These are phyloP conservation scores for Tiphia femorata DNA, from an alignment of 2,888 invertebrate species.

Conservation along the genomic window DNA sequence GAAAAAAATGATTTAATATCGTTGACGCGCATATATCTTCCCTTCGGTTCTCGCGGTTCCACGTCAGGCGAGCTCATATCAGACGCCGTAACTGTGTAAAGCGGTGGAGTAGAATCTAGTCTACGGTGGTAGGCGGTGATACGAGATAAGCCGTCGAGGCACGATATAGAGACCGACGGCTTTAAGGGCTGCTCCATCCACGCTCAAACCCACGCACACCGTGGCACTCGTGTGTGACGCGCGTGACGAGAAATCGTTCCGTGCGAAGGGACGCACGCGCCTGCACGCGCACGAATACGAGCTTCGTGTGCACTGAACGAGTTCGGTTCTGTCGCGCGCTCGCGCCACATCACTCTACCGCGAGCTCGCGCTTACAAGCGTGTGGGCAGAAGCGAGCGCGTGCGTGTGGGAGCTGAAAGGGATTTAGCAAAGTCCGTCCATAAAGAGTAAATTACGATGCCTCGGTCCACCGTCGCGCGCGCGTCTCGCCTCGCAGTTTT, in stretches of 20 bases:
- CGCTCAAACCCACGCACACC: too few relatives aligned
- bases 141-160: constrained; percentile 26
- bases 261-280: too few relatives aligned
- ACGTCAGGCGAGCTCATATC: too few relatives aligned
- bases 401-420: constrained; percentile 40
- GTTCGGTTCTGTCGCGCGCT: too few relatives aligned
- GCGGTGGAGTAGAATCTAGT: neutral
- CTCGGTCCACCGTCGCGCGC: too few relatives aligned
- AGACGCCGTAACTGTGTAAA: too few relatives aligned
- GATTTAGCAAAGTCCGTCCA: constrained; percentile 58
- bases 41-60: too few relatives aligned
- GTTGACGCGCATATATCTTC: too few relatives aligned
- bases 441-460: constrained; percentile 62
- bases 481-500: constrained; percentile 57
- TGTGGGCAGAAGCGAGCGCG: constrained; percentile 5
- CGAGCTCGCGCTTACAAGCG: neutral
- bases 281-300: neutral
- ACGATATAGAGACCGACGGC: constrained; percentile 14
- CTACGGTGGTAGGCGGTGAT: constrained; percentile 15
- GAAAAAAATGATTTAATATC: too few relatives aligned
- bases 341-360: neutral
- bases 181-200: constrained; percentile 11
- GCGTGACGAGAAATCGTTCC: too few relatives aligned
- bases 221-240: too few relatives aligned
- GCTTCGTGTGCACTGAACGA: neutral